Evolutionary conservation across 2,888 invertebrate species (phyloP), one percentile per base, ranked within the genome.

Genomic region (Melanostoma mellinum): DNA sequence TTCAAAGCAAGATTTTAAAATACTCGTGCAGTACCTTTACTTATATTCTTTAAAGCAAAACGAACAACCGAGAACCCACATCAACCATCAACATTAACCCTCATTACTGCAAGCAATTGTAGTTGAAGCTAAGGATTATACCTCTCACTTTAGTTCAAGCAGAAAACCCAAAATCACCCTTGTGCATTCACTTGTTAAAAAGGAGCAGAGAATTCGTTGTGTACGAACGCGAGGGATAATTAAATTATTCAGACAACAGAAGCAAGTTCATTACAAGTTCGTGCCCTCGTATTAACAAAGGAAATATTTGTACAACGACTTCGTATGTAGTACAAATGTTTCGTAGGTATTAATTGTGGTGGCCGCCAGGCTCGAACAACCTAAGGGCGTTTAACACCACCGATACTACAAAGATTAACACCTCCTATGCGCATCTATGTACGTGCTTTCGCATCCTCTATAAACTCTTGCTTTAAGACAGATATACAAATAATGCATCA

Each of bases 201-300:
- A 52, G 42, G 65, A 60, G 44, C 77, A 6, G 38, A 46, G 58
- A 67, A 72, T 60, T 72, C 72, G 78, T 67, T 36, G 3, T 61
- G 46, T 9, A 20, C 60, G 20, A 20, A 20, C 20, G 20, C 20
- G 20, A 36, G 8, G 67, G 44, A 73, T 72, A 78, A 73, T 78
- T 78, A 60, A 78, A 67, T 78, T 78, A 72, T 78, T 78, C 67
- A 60, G 65, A 67, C 72, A 67, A 72, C 72, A 61, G 67, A 48
- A 67, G 72, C 72, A 78, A 78, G 60, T 78, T 78, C 72, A 72
- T 78, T 78, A 78, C 78, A 78, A 71, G 65, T 71, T 72, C 60
- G 53, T 60, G 40, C 60, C 78, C 72, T 78, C 36, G 72, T 67
- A 67, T 78, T 73, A 65, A 60, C 52, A 60, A 68, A 40, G 40